Evolutionary conservation across 2,888 invertebrate species (phyloP), one percentile per base, ranked within the genome.

Genomic region (Ochropacha duplaris): DNA sequence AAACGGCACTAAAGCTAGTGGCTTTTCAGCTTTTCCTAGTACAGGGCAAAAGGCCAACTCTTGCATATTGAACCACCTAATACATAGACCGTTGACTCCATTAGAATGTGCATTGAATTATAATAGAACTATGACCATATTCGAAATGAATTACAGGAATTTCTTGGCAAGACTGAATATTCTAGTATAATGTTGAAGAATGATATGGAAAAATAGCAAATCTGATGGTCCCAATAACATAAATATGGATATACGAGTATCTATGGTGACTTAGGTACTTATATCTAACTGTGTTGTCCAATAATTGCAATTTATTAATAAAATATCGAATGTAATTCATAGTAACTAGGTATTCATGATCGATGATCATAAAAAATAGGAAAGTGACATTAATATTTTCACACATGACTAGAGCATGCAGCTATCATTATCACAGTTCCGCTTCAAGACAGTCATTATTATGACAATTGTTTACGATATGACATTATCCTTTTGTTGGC

Each of bases 21-120:
- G 57, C 50, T 57, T 60, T 56, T 19, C 26, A 65, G 59, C 61
- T 72, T 64, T 70, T 64, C 66, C 57, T 52, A 34, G 55, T 50
- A 31, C 61, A 61, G 78, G 70, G 66, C 71, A 76, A 74, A 78
- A 74, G 74, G 71, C 68, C 64, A 54, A 66, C 65, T 66, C 63
- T 60, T 55, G 31, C 22, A 31, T 60, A 50, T 54, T 57, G 56
- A 54, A 63, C 51, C 58, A 54, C 36, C 49, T 57, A 57, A 19
- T 55, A 11, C 16, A 16, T 22, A 51, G 34, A 31, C 50, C 36
- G 34, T 44, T 60, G 24, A 39, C 24, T 31, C 22, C 36, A 11
- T 54, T 22, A 57, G 44, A 49, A 12, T 54, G 14, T 49, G 57
- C 54, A 55, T 55, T 22, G 54, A 14, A 56, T 60, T 64, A 71